Percentiles rank a stretch among this genome's conserved stretches.
These are phyloP conservation scores for Agelas oroides DNA, from an alignment of 37 sponge, comb jelly and placozoan genomes.

Conservation along the genomic window DNA sequence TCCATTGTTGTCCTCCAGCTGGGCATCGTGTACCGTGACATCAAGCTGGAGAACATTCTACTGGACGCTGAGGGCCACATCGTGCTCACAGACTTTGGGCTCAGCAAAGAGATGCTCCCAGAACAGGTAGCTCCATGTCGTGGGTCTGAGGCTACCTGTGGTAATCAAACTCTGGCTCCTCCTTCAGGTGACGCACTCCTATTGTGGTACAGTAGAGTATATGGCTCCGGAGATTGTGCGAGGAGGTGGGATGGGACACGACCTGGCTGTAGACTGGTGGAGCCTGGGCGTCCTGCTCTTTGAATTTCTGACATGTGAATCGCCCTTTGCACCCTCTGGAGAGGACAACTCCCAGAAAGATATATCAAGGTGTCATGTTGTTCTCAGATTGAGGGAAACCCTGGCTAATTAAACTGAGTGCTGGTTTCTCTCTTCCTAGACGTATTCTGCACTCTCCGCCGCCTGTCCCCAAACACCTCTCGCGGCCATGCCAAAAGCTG, in stretches of 20 bases:
- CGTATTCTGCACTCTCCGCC: constrained; percentile 79
- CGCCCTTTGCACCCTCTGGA: constrained; percentile 89
- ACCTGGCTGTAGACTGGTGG: constrained; percentile 95
- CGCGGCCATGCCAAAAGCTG: constrained; percentile 44
- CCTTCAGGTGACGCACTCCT: constrained; percentile 87
- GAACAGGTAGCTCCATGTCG: constrained; percentile 52
- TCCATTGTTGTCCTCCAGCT: constrained; percentile 58
- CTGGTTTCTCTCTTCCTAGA: constrained; percentile 19
- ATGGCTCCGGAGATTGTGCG: constrained; percentile 97
- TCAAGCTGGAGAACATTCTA: constrained; percentile 96
- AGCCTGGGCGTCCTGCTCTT: constrained; percentile 92
- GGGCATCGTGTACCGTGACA: constrained; percentile 95
- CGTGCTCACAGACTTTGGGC: constrained; percentile 97
- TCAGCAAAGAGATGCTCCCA: constrained; percentile 85
- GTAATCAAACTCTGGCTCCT: neutral
- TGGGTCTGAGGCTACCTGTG: neutral
- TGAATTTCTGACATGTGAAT: constrained; percentile 91
- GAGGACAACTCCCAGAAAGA: constrained; percentile 78
- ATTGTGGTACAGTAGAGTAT: constrained; percentile 99
- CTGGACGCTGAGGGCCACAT: constrained; percentile 92
- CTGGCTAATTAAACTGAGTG: neutral
- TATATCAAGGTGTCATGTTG: constrained; percentile 44
- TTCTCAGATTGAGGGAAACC: too few species aligned
- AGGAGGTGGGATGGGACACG: constrained; percentile 75
- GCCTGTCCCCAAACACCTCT: constrained; percentile 58